Evolutionary conservation across 2,113 vertebrate species (phyloP).

Genomic region (Cnemophilus loriae): DNA sequence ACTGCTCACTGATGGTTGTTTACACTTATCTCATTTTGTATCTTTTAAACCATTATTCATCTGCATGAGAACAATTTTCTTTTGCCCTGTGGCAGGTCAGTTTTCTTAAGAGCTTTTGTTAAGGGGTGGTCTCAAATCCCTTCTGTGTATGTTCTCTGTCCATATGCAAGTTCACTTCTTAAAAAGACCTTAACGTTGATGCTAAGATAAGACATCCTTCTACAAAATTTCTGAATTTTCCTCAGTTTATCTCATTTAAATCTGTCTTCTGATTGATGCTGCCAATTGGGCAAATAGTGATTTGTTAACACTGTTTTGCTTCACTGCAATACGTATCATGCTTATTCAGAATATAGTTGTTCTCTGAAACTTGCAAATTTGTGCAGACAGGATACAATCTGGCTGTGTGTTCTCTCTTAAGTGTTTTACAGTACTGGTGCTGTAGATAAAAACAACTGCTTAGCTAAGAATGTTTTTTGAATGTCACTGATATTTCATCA

Average conservation of each 20-base stretch:
- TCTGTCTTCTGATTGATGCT: not conserved
- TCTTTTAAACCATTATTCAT: not conserved
- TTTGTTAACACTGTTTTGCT: not conserved
- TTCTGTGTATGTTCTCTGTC: not conserved
- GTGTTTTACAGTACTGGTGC: not conserved
- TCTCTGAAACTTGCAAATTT: not conserved
- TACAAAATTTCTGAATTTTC: not conserved
- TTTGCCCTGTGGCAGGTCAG: not conserved
- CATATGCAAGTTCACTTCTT: not conserved
- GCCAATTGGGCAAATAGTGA: not conserved
- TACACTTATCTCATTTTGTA: rapidly evolving
- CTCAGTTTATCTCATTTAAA: not conserved
- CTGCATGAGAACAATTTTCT: not conserved
- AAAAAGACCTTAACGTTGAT: not conserved
- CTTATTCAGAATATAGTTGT: not conserved
- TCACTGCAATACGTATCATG: not conserved
- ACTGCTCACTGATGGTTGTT: not conserved
- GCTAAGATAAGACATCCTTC: not conserved
- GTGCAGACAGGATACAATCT: not conserved
- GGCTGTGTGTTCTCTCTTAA: not conserved
- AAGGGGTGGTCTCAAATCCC: not conserved
- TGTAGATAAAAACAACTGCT: not conserved
- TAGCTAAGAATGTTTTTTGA: not conserved
- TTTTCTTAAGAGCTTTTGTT: not conserved
- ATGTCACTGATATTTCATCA: not conserved